Evolutionary conservation across 2,113 vertebrate species (phyloP).

Genomic region (Tinamus guttatus): DNA sequence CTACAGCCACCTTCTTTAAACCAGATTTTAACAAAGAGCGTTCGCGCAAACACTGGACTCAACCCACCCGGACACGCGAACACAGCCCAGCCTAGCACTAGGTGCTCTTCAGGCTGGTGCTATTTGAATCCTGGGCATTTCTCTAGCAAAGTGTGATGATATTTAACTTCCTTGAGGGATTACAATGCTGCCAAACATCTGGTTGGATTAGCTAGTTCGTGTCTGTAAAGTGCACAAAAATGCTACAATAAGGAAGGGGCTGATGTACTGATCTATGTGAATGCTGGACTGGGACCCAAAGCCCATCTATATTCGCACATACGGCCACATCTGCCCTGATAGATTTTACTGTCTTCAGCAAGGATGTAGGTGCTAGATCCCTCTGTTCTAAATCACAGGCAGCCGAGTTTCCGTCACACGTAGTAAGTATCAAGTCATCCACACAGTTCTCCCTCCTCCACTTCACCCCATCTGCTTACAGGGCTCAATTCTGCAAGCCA

Average conservation of each 20-base stretch:
- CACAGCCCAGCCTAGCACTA: neutral
- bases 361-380: neutral
- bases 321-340: neutral
- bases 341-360: neutral
- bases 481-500: neutral
- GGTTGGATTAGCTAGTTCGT: constrained; percentile 9
- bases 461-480: neutral
- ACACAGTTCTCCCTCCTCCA: neutral
- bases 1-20: neutral
- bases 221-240: neutral
- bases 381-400: neutral
- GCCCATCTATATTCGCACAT: neutral
- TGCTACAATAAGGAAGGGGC: neutral
- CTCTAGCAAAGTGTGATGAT: constrained; percentile 19
- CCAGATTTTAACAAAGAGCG: neutral
- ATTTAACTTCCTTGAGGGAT: constrained; percentile 40
- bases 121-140: constrained; percentile 8
- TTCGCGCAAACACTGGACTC: neutral
- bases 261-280: constrained; percentile 19
- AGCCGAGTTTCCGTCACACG: neutral
- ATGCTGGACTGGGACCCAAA: neutral
- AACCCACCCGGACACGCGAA: neutral
- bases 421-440: neutral
- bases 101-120: constrained; percentile 4
- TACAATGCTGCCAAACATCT: constrained; percentile 44